Percentiles rank a stretch among this genome's conserved stretches.
These are phyloP conservation scores for Limnephilus auricula DNA, from an alignment of 2,888 invertebrate species.

Conservation along the genomic window DNA sequence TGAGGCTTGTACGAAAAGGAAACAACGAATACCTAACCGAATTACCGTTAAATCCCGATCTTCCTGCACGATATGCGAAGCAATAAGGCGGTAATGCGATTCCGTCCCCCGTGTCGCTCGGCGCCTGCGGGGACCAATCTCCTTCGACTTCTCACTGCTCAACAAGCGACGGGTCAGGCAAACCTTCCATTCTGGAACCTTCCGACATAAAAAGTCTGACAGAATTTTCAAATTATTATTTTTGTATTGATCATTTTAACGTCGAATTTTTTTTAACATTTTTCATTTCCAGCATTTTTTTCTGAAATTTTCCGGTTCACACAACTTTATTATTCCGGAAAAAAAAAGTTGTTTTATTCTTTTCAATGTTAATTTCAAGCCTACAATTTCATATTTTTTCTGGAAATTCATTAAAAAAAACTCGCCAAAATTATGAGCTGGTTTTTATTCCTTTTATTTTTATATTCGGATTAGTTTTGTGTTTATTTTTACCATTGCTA, in stretches of 20 bases:
- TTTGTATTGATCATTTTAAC: neutral
- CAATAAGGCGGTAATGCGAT: slow-evolving; percentile 28
- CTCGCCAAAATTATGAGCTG: neutral
- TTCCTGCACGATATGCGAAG: neutral
- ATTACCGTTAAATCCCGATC: slow-evolving; percentile 25
- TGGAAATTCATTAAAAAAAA: neutral
- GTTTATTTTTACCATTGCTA: no score
- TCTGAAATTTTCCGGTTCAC: neutral
- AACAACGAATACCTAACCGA: neutral
- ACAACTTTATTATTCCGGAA: neutral
- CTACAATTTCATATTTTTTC: neutral
- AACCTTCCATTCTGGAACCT: neutral
- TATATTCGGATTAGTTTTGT: no score
- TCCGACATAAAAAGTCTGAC: neutral
- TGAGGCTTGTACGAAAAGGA: neutral
- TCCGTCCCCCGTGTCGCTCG: slow-evolving; percentile 5
- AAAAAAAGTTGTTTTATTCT: no score
- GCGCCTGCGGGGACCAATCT: slow-evolving; percentile 18
- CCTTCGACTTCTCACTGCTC: neutral
- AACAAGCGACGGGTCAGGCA: neutral
- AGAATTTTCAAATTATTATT: no score
- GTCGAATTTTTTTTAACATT: neutral
- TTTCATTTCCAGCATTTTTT: neutral
- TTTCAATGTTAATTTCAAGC: neutral
- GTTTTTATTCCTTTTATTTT: neutral